These are phyloP conservation scores for Lepisosteus oculatus DNA, from an alignment of 2,113 vertebrate species.

Conservation along the genomic window DNA sequence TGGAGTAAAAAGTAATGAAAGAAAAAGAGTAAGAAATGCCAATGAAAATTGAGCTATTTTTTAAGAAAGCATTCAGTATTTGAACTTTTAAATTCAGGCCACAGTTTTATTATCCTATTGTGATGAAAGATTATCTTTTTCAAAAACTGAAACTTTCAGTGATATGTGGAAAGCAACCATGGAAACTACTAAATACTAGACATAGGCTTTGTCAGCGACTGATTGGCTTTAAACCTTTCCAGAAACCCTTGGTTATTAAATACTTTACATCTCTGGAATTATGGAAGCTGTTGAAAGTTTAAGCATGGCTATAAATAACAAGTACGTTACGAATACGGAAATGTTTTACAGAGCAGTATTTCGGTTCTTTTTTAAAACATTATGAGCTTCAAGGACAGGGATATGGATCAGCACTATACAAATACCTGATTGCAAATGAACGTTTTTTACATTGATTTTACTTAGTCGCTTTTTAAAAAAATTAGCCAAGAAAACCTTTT, in stretches of 20 bases:
- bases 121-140: conserved; percentile 18
- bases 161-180: conserved; percentile 27
- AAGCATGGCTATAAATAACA: conserved; percentile 25
- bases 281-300: conserved; percentile 9
- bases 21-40: not conserved
- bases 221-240: conserved; percentile 41
- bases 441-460: conserved; percentile 15
- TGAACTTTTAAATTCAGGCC: conserved; percentile 45
- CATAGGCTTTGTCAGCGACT: conserved; percentile 33
- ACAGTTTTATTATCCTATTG: conserved; percentile 49
- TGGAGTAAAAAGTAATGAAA: not conserved
- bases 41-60: not conserved
- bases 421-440: conserved; percentile 1
- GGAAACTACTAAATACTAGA: conserved; percentile 22
- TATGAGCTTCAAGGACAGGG: not conserved
- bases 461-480: too few relatives aligned
- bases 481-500: too few relatives aligned
- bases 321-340: conserved; percentile 3
- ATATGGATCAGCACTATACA: not conserved
- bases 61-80: conserved; percentile 33
- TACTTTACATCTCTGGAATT: conserved; percentile 25
- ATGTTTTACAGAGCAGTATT: conserved; percentile 3
- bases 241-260: conserved; percentile 21
- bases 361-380: not conserved
- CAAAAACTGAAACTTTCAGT: conserved; percentile 18